Conservation (phyloP, 2,113 vertebrate genomes). For the Paralichthys olivaceus region DNA sequence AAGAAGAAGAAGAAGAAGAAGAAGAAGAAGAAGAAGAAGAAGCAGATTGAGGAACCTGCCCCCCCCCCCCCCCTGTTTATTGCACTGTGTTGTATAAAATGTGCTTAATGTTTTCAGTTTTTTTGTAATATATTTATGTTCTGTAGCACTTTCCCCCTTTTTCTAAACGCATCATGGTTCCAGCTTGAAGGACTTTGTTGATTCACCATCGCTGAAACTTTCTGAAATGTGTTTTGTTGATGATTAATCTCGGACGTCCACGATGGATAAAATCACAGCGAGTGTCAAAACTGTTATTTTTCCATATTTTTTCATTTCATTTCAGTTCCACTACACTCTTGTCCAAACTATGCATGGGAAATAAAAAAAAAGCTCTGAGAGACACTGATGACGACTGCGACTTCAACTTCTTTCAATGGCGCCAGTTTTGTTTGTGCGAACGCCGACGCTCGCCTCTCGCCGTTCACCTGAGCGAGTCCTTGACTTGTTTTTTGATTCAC, state of each 20-base stretch:
- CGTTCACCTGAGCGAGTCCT: constrained; percentile 14
- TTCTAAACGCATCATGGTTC: constrained; percentile 53
- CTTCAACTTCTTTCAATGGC: constrained; percentile 35
- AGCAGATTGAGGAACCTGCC: constrained; percentile 21
- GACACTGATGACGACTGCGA: constrained; percentile 72
- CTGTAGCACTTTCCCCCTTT: constrained; percentile 79
- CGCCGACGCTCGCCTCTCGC: neutral
- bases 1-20: too few species aligned
- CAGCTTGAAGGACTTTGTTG: constrained; percentile 75
- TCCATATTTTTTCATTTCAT: constrained; percentile 50
- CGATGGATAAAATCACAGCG: constrained; percentile 73
- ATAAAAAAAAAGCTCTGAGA: constrained; percentile 85
- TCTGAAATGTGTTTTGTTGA: constrained; percentile 66
- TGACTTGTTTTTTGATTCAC: constrained; percentile 22
- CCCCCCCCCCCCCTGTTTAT: constrained; percentile 53
- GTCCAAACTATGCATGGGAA: constrained; percentile 89
- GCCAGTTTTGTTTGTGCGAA: neutral
- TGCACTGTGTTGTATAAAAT: constrained; percentile 83
- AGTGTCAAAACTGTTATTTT: constrained; percentile 76
- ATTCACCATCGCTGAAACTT: constrained; percentile 53
- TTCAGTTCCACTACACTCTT: constrained; percentile 84
- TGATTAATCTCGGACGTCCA: constrained; percentile 62
- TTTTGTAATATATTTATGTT: constrained; percentile 85
- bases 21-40: neutral
- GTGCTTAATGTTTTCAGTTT: constrained; percentile 82